phyloP scores from a whole-genome alignment of 2,888 invertebrate species.

The Eugnorisma glareosa region DNA sequence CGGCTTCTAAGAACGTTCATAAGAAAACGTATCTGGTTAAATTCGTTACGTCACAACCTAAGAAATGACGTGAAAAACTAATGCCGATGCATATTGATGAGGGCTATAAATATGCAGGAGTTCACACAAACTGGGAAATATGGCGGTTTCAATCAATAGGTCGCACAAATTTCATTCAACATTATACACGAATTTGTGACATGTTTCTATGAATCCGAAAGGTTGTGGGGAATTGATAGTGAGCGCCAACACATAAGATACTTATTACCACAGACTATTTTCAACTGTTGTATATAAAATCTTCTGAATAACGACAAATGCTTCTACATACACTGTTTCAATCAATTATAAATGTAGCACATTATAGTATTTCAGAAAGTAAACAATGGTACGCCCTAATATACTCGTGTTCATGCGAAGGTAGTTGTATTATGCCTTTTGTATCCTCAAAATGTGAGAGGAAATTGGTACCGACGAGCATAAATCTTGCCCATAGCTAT shows the following conservation, averaged over 20 bases:
- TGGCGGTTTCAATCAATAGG: conserved; percentile 29
- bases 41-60: conserved; percentile 49
- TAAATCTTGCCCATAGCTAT: conserved; percentile 60
- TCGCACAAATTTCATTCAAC: conserved; percentile 2
- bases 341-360: conserved; percentile 25
- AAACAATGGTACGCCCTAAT: conserved; percentile 42
- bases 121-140: conserved; percentile 50
- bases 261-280: conserved; percentile 38
- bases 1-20: conserved; percentile 36
- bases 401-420: conserved; percentile 36
- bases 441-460: conserved; percentile 53
- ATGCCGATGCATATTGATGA: conserved; percentile 50
- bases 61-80: conserved; percentile 57
- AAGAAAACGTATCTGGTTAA: conserved; percentile 52
- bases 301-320: conserved; percentile 22
- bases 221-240: conserved; percentile 25
- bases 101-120: conserved; percentile 53
- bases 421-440: conserved; percentile 51
- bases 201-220: conserved; percentile 17
- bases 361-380: conserved; percentile 33
- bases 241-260: conserved; percentile 10
- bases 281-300: conserved; percentile 12
- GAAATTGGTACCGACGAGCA: conserved; percentile 55
- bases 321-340: conserved; percentile 2
- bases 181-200: not conserved